These are phyloP conservation scores for Aradus depressus DNA, from an alignment of 2,888 invertebrate species.

Conservation along the genomic window DNA sequence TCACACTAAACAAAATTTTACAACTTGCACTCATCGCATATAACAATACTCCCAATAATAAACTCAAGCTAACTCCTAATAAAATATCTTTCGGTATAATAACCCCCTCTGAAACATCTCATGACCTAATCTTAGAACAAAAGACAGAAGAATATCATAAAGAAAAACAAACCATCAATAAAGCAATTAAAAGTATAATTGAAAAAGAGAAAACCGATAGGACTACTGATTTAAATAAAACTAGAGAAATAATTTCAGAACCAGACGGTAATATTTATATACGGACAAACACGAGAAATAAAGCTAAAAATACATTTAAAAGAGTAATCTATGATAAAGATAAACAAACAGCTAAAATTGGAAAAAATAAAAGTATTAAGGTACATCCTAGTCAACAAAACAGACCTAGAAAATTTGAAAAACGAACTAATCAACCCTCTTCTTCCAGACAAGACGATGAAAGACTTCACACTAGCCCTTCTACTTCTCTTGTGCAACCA, in stretches of 20 bases:
- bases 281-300: background rate
- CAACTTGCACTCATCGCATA: conserved; percentile 1
- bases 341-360: background rate
- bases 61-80: conserved; percentile 4
- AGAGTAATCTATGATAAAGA: background rate
- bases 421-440: background rate
- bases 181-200: background rate
- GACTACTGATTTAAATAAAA: background rate
- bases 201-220: conserved; percentile 1
- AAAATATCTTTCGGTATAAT: conserved; percentile 5
- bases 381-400: background rate
- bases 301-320: conserved; percentile 4
- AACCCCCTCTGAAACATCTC: background rate
- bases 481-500: background rate
- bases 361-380: background rate
- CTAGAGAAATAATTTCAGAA: background rate
- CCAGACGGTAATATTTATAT: conserved; percentile 1
- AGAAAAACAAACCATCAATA: background rate
- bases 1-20: background rate
- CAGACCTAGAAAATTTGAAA: background rate
- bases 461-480: background rate
- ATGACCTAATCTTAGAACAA: background rate
- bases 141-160: conserved; percentile 7
- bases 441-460: too few species aligned
- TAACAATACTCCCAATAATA: conserved; percentile 6